These are phyloP conservation scores for Palythoa heliodiscus DNA, from an alignment of 92 coral and sea anemone genomes.

Conservation along the genomic window DNA sequence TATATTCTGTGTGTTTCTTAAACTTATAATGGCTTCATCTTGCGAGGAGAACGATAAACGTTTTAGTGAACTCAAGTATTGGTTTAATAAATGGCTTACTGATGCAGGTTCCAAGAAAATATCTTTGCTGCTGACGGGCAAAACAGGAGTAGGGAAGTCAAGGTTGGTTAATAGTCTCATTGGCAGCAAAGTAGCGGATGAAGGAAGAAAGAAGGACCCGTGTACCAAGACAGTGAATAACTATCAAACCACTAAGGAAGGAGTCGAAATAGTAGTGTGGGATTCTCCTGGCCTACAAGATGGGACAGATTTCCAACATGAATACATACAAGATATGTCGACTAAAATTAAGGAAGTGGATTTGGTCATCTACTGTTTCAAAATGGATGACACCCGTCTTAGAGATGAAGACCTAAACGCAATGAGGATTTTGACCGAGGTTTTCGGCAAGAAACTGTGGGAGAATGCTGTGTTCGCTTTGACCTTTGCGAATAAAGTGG, in stretches of 20 bases:
- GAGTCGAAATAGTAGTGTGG: conserved; percentile 29
- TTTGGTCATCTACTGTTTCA: conserved; percentile 51
- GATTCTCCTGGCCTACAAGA: conserved; percentile 62
- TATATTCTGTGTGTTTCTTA: no score
- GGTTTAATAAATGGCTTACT: neutral
- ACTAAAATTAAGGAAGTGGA: neutral
- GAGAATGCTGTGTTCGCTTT: conserved; percentile 50
- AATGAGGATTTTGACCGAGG: conserved; percentile 35
- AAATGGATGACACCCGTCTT: conserved; percentile 51
- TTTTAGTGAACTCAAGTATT: neutral
- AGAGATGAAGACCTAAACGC: conserved; percentile 30
- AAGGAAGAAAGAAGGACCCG: conserved; percentile 10
- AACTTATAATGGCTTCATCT: neutral
- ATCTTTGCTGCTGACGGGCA: conserved; percentile 45
- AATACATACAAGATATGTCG: conserved; percentile 35
- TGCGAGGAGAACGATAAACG: neutral
- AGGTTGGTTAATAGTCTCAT: conserved; percentile 50
- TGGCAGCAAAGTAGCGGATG: conserved; percentile 39
- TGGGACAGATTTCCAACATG: conserved; percentile 1
- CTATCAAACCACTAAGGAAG: neutral
- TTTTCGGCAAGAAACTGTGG: conserved; percentile 51
- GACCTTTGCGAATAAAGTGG: conserved; percentile 56
- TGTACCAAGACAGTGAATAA: neutral
- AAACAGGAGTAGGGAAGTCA: conserved; percentile 62
- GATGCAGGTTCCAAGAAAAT: neutral